Evolutionary conservation across 2,113 vertebrate species (phyloP).

Genomic region (Corythornis vintsioides): DNA sequence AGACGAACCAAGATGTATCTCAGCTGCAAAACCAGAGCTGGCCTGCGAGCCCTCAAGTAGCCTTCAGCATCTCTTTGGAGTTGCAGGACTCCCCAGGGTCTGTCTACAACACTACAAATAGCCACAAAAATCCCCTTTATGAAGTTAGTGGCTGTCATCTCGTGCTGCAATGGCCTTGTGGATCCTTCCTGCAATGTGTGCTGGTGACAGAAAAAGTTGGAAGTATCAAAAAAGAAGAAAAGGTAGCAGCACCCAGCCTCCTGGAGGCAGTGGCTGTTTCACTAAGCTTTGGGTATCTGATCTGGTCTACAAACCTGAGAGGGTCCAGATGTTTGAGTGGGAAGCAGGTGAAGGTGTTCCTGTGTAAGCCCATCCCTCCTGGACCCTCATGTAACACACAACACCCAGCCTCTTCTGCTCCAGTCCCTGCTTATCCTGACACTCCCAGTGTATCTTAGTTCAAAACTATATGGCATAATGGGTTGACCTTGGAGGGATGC

Average conservation of each 20-base stretch:
- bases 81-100: neutral
- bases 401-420: neutral
- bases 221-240: neutral
- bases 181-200: neutral
- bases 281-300: neutral
- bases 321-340: neutral
- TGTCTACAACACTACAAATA: neutral
- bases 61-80: neutral
- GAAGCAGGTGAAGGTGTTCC: neutral
- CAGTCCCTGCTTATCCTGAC: neutral
- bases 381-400: fast-evolving
- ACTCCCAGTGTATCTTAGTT: neutral
- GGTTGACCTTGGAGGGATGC: neutral
- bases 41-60: fast-evolving
- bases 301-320: neutral
- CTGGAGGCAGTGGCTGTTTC: neutral
- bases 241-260: neutral
- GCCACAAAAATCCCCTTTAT: no score
- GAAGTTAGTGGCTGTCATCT: neutral
- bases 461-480: neutral
- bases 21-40: neutral
- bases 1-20: neutral
- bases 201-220: neutral
- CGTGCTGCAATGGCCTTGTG: fast-evolving
- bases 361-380: neutral